These are phyloP conservation scores for Microchrysa polita DNA, from an alignment of 2,888 invertebrate species.

Conservation along the genomic window DNA sequence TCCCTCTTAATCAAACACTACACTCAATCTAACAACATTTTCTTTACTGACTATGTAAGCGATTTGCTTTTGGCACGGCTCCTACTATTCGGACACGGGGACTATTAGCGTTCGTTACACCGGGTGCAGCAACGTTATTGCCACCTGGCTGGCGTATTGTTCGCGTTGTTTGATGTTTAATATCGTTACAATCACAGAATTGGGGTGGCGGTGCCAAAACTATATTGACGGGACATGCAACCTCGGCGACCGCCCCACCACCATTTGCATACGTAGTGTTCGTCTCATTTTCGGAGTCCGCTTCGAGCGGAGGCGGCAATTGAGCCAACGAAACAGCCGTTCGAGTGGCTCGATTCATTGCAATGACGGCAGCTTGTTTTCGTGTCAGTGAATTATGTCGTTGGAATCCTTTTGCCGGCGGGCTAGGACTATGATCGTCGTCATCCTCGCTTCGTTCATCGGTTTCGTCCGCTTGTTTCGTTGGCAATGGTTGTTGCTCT, in stretches of 20 bases:
- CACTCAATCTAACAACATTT: not conserved
- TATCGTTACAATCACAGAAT: slow-evolving; percentile 79
- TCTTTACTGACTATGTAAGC: slow-evolving; percentile 58
- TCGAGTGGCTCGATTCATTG: slow-evolving; percentile 69
- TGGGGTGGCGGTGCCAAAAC: slow-evolving; percentile 89
- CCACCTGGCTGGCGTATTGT: slow-evolving; percentile 51
- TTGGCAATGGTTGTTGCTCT: slow-evolving; percentile 53
- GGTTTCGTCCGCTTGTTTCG: slow-evolving; percentile 54
- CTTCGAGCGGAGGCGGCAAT: slow-evolving; percentile 81
- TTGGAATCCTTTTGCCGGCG: slow-evolving; percentile 67
- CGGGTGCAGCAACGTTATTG: slow-evolving; percentile 54
- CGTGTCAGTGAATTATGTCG: slow-evolving; percentile 72
- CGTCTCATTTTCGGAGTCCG: slow-evolving; percentile 74
- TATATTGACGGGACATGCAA: slow-evolving; percentile 66
- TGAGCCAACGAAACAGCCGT: slow-evolving; percentile 81
- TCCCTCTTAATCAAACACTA: too few species aligned
- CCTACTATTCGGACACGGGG: slow-evolving; percentile 81
- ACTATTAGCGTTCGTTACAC: slow-evolving; percentile 53
- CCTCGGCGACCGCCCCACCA: slow-evolving; percentile 51
- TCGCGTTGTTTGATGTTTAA: slow-evolving; percentile 57
- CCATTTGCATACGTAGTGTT: slow-evolving; percentile 53
- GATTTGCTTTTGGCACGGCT: slow-evolving; percentile 77
- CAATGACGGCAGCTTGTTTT: slow-evolving; percentile 70
- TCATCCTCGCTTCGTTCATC: slow-evolving; percentile 60
- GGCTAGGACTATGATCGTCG: slow-evolving; percentile 64